Evolutionary conservation across 2,888 invertebrate species (phyloP), one percentile per base, ranked within the genome.

Genomic region (Argynnis bischoffii): DNA sequence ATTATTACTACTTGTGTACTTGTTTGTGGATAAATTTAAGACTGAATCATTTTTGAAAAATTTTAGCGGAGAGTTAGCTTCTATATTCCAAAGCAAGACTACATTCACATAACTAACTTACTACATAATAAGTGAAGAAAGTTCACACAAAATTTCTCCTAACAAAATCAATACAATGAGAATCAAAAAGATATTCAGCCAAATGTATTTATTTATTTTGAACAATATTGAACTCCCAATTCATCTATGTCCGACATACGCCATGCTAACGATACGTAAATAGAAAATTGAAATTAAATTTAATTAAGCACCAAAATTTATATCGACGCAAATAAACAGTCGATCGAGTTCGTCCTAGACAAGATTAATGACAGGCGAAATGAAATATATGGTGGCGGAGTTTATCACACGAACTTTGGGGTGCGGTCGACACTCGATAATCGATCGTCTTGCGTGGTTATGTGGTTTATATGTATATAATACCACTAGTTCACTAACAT

Each of bases 331-430:
- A 53, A 60, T 63, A 50, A 64, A 66, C 70, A 66, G 65, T 68
- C 21, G 55, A 60, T 63, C 66, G 63, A 54, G 79, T 76, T 78
- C 76, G 72, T 73, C 69, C 79, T 80, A 70, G 68, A 77, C 77
- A 83, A 85, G 84, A 86, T 85, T 86, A 84, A 87, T 87, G 84
- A 82, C 79, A 73, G 77, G 75, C 77, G 76, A 80, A 82, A 79
- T 78, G 76, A 79, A 79, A 79, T 79, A 79, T 81, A 78, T 77
- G 76, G 71, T 75, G 77, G 74, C 73, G 73, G 77, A 79, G 79
- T 76, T 75, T 76, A 76, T 77, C 67, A 70, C 75, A 75, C 67
- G 66, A 70, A 56, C 54, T 57, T 56, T 60, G 60, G 50, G 46
- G 55, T 59, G 54, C 63, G 61, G 59, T 69, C 63, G 66, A 48